These are phyloP conservation scores for Spondyliosoma cantharus DNA, from an alignment of 2,797 vertebrate species.

Conservation along the genomic window DNA sequence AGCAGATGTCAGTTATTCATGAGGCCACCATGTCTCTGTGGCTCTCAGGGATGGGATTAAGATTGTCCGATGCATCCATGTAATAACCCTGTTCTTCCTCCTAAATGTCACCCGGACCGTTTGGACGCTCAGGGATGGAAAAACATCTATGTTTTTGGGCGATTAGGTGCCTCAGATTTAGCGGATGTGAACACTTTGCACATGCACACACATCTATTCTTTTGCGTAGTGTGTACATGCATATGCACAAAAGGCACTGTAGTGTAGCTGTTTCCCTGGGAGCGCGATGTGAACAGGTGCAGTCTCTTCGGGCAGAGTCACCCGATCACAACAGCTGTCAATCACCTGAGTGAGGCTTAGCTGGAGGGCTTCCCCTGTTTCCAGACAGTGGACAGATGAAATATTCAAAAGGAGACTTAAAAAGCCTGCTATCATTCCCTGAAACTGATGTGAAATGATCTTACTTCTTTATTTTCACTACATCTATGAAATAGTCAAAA, in stretches of 20 bases:
- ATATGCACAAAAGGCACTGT: neutral
- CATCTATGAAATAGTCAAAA: no score
- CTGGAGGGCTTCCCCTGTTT: slow-evolving; percentile 23
- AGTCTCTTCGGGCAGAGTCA: slow-evolving; percentile 32
- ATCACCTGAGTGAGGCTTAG: slow-evolving; percentile 20
- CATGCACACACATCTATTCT: neutral
- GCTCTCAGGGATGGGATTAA: slow-evolving; percentile 53
- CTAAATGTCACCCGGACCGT: slow-evolving; percentile 49
- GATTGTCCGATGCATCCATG: slow-evolving; percentile 42
- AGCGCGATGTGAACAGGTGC: slow-evolving; percentile 41
- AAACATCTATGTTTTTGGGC: slow-evolving; percentile 8
- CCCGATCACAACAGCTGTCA: slow-evolving; percentile 40
- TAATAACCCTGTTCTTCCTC: slow-evolving; percentile 31
- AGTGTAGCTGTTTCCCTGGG: slow-evolving; percentile 3
- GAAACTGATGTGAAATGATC: no score
- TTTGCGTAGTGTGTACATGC: neutral
- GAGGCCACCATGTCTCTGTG: slow-evolving; percentile 31
- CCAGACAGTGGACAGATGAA: neutral
- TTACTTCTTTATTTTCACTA: no score
- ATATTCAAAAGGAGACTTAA: neutral
- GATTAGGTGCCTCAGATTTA: slow-evolving; percentile 25
- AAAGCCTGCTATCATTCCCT: no score
- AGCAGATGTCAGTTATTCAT: slow-evolving; percentile 69
- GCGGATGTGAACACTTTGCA: slow-evolving; percentile 35
- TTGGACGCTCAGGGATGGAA: slow-evolving; percentile 13